Evolutionary conservation across 2,888 invertebrate genomes (phyloP).

Genomic region (Heliothis peltigera): DNA sequence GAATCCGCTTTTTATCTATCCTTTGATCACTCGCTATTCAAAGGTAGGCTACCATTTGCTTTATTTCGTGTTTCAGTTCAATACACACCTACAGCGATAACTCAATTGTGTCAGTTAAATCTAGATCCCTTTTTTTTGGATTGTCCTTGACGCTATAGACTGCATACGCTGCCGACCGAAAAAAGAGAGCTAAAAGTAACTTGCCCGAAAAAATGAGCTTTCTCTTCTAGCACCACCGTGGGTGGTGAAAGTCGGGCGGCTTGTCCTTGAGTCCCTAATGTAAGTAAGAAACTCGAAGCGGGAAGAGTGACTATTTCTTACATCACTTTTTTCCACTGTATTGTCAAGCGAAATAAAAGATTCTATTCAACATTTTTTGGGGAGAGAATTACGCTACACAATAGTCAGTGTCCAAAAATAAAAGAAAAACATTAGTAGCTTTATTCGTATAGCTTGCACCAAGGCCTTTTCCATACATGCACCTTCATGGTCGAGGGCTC

Average conservation of each 20-base stretch:
- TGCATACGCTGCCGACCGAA: constrained; percentile 54
- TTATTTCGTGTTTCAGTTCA: constrained; percentile 51
- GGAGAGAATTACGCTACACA: constrained; percentile 33
- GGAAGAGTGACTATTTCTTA: constrained; percentile 49
- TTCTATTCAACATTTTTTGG: constrained; percentile 30
- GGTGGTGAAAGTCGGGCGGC: constrained; percentile 83
- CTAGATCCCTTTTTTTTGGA: constrained; percentile 24
- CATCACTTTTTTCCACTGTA: constrained; percentile 37
- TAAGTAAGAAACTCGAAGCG: constrained; percentile 70
- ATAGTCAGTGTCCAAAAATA: constrained; percentile 26
- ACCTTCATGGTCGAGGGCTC: constrained; percentile 66
- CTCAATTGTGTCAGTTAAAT: constrained; percentile 30
- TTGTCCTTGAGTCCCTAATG: constrained; percentile 80
- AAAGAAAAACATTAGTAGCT: constrained; percentile 40
- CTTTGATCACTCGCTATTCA: constrained; percentile 71
- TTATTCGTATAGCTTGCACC: constrained; percentile 60
- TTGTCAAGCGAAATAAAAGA: constrained; percentile 37
- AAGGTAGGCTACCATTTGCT: constrained; percentile 59
- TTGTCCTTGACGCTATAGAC: constrained; percentile 50
- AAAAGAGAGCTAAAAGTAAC: constrained; percentile 75
- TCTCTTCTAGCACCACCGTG: constrained; percentile 77
- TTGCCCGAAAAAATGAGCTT: constrained; percentile 73
- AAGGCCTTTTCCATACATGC: constrained; percentile 55
- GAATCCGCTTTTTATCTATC: constrained; percentile 75
- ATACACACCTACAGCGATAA: constrained; percentile 27